Percentiles rank a stretch among this genome's conserved stretches.
Conservation (phyloP, 2,113 vertebrate genomes). For the Arvicanthis niloticus region DNA sequence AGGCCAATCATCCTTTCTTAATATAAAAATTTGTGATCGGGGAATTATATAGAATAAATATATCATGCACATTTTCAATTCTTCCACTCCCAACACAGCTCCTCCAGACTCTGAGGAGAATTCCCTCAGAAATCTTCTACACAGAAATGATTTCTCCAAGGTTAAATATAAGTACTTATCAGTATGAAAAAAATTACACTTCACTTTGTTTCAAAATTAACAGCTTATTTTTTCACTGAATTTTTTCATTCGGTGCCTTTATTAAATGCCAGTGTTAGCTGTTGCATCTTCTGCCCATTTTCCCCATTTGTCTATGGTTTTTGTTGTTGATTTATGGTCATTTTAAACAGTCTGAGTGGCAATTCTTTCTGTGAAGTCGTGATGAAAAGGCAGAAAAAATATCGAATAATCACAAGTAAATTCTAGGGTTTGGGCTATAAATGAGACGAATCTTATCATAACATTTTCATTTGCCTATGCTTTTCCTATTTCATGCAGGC, state of each 20-base stretch:
- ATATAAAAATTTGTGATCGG: background rate
- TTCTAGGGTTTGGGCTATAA: background rate
- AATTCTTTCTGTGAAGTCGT: conserved; percentile 28
- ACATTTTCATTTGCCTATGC: background rate
- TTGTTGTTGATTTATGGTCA: background rate
- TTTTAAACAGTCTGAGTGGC: background rate
- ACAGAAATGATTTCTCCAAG: no score
- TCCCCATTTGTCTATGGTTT: background rate
- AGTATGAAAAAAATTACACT: background rate
- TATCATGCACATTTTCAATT: background rate
- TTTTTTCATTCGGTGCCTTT: background rate
- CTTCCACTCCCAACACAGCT: no score
- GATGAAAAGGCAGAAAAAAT: background rate
- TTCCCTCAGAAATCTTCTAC: background rate
- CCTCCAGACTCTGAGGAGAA: no score
- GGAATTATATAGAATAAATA: background rate
- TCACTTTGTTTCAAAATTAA: background rate
- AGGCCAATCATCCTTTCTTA: background rate
- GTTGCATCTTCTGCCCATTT: background rate
- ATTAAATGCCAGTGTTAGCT: background rate
- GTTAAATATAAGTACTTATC: background rate
- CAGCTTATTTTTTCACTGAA: background rate
- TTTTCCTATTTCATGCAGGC: background rate
- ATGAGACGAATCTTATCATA: background rate
- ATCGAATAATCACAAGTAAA: background rate